phyloP scores from a whole-genome alignment of 2,113 vertebrate genomes.

The Cinclus mexicanus region DNA sequence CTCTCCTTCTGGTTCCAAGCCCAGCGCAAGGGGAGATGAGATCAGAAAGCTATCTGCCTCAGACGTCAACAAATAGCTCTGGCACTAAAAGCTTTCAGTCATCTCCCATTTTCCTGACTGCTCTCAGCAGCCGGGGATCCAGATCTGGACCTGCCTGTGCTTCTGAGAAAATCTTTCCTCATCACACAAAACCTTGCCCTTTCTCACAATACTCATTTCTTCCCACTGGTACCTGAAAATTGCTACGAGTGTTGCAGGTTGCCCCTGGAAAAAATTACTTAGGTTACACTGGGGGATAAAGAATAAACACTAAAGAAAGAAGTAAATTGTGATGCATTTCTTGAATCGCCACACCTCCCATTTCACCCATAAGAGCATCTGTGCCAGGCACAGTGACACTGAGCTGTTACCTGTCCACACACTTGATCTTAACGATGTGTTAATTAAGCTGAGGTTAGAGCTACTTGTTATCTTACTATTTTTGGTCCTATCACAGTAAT shows the following conservation, averaged over 20 bases:
- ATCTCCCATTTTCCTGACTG: constrained; percentile 58
- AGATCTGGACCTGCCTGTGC: background rate
- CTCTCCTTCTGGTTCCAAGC: constrained; percentile 62
- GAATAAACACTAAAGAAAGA: constrained; percentile 32
- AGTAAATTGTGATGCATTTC: constrained; percentile 12
- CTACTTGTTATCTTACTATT: constrained; percentile 24
- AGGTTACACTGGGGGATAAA: background rate
- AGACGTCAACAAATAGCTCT: constrained; percentile 55
- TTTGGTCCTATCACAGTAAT: constrained; percentile 25
- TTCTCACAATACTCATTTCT: constrained; percentile 16
- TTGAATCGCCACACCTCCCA: background rate
- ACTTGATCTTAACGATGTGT: constrained; percentile 35
- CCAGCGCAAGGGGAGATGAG: constrained; percentile 54
- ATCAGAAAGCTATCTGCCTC: constrained; percentile 58
- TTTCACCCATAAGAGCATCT: background rate
- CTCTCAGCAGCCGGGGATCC: constrained; percentile 34
- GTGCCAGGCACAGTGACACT: background rate
- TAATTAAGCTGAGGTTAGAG: constrained; percentile 59
- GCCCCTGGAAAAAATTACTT: constrained; percentile 24
- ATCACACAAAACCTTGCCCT: background rate
- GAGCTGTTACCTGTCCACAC: background rate
- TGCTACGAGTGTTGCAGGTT: background rate
- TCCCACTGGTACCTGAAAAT: constrained; percentile 14
- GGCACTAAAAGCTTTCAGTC: constrained; percentile 65
- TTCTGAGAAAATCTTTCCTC: background rate